Evolutionary conservation across 2,113 vertebrate genomes (phyloP).

Genomic region (Mus pahari): DNA sequence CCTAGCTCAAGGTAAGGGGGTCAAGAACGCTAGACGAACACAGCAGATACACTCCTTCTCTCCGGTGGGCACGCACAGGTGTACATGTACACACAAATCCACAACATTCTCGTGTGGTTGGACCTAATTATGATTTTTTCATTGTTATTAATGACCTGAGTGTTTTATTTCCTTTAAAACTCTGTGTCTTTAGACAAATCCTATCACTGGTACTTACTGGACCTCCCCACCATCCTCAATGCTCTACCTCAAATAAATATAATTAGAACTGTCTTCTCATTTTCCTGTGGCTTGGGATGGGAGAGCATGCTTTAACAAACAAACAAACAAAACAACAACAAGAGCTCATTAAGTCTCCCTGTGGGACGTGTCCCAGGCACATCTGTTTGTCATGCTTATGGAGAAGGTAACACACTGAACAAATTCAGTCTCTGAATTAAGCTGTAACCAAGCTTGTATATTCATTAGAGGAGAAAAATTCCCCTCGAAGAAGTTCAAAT

Average conservation of each 20-base stretch:
- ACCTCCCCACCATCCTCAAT: constrained; percentile 13
- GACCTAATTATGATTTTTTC: background rate
- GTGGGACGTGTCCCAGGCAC: constrained; percentile 83
- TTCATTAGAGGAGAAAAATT: constrained; percentile 97
- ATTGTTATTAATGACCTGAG: background rate
- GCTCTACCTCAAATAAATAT: constrained; percentile 40
- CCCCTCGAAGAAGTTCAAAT: constrained; percentile 99
- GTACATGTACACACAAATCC: background rate
- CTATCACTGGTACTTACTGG: background rate
- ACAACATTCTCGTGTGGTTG: background rate
- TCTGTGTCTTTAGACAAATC: background rate
- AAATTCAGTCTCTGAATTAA: constrained; percentile 91
- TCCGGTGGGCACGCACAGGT: background rate
- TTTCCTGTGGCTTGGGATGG: constrained; percentile 60
- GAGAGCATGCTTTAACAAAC: background rate
- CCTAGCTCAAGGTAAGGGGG: background rate
- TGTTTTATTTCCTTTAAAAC: constrained; percentile 41
- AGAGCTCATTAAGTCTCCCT: constrained; percentile 77
- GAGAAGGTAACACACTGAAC: constrained; percentile 87
- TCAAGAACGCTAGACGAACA: too few relatives aligned
- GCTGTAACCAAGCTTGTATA: constrained; percentile 97
- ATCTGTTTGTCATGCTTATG: constrained; percentile 88
- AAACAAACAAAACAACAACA: background rate
- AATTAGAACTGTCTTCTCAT: constrained; percentile 58
- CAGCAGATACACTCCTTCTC: fast-evolving